Evolutionary conservation across 2,888 invertebrate species (phyloP), one percentile per base, ranked within the genome.

Genomic region (Calameuta pallipes): DNA sequence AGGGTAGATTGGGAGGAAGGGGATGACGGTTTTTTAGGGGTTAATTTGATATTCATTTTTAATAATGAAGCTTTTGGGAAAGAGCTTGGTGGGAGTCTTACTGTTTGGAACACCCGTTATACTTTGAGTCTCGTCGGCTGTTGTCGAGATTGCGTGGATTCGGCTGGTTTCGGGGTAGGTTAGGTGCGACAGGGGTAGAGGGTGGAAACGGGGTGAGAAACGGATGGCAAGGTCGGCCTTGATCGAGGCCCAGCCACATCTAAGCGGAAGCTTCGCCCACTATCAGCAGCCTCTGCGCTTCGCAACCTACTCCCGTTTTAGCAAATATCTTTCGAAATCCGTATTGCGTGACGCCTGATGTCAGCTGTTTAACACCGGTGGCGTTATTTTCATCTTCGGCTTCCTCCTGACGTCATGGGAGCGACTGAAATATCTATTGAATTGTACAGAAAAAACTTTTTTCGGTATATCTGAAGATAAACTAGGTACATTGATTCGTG

Each of bases 161-260:
- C 71, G 71, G 71, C 71, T 71, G 71, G 33, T 71, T 34, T 71
- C 33, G 71, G 71, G 71, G 30, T 71, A 31, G 71, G 33, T 71
- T 71, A 33, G 71, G 71, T 71, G 23, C 11, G 71, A 12, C 31
- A 15, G 71, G 71, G 71, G 30, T 6, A 3, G 13, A 9, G 23
- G 33, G 30, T 2, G 30, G 71, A 23, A 56, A 23, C 1, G 56
- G 56, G 79, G 78, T 79, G 78, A 82, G 74, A 80, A 83, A 81
- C 81, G 81, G 83, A 82, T 82, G 80, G 81, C 80, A 81, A 83
- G 81, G 84, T 83, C 82, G 84, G 79, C 84, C 84, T 85, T 85
- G 84, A 84, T 85, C 83, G 82, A 84, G 83, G 83, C 83, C 82
- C 81, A 80, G 82, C 81, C 83, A 82, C 84, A 83, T 84, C 83